Percentiles rank a stretch among this genome's conserved stretches.
These are phyloP conservation scores for Drosophila nigrodunni DNA, from an alignment of 1,140 invertebrate species.

Conservation along the genomic window DNA sequence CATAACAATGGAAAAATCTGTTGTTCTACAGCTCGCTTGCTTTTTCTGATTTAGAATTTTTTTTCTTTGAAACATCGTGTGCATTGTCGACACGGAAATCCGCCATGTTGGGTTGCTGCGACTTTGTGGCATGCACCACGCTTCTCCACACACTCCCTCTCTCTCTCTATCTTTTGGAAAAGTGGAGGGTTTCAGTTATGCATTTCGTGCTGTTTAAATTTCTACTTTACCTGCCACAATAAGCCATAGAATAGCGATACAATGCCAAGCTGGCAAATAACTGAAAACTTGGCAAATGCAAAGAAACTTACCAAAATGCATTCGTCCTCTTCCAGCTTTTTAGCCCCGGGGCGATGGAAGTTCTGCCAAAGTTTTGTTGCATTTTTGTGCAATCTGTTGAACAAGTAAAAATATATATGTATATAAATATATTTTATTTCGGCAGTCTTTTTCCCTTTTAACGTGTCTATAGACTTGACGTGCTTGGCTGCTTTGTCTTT, in stretches of 20 bases:
- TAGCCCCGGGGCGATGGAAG: not conserved
- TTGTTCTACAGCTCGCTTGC: not conserved
- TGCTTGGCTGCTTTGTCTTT: conserved; percentile 10
- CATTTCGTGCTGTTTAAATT: conserved; percentile 71
- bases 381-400: conserved; percentile 73
- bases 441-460: conserved; percentile 23
- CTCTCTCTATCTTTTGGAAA: not conserved
- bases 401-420: conserved; percentile 25
- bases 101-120: conserved; percentile 64
- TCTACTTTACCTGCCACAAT: conserved; percentile 70
- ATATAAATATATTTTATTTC: conserved; percentile 30
- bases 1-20: conserved; percentile 1
- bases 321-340: not conserved
- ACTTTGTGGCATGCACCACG: conserved; percentile 50
- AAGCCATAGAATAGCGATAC: conserved; percentile 69
- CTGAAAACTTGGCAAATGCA: conserved; percentile 55
- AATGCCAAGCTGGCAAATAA: conserved; percentile 67
- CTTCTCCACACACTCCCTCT: not conserved
- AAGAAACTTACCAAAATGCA: conserved; percentile 50
- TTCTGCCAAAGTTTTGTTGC: conserved; percentile 49
- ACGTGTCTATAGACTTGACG: not conserved
- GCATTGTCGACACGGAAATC: conserved; percentile 79
- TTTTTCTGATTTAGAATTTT: not conserved
- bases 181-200: conserved; percentile 16
- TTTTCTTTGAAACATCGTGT: conserved; percentile 42